A percentile compares a stretch with the other conserved stretches of the same genome.
Evolutionary conservation across 2,888 invertebrate genomes (phyloP).

Genomic region (Phanerotoma sp.): DNA sequence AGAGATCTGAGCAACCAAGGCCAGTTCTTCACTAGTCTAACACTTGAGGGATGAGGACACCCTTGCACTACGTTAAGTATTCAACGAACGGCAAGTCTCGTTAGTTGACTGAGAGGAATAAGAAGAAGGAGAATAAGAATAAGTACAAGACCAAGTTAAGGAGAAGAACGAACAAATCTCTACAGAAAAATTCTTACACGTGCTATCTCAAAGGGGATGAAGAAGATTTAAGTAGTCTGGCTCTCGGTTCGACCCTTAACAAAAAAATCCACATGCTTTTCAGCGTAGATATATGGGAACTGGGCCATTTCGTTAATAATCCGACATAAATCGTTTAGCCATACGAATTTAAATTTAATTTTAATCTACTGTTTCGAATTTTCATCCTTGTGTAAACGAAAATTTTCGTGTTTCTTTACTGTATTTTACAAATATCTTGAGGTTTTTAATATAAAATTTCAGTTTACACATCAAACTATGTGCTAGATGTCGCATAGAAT

Average conservation of each 20-base stretch:
- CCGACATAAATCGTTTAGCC: not conserved
- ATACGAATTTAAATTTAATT: constrained; percentile 3
- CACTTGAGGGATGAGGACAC: constrained; percentile 15
- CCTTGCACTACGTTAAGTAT: constrained; percentile 35
- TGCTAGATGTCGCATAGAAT: too few relatives aligned
- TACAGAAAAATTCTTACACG: constrained; percentile 40
- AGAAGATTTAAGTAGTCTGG: constrained; percentile 39
- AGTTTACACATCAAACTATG: too few relatives aligned
- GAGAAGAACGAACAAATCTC: constrained; percentile 31
- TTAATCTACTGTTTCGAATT: not conserved
- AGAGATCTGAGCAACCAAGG: constrained; percentile 48
- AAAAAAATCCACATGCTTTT: constrained; percentile 10
- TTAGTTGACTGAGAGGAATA: constrained; percentile 35
- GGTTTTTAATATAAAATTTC: too few relatives aligned
- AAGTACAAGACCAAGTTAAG: constrained; percentile 5
- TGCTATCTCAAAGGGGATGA: constrained; percentile 24
- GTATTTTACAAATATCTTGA: too few relatives aligned
- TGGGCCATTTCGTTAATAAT: not conserved
- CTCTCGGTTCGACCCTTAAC: constrained; percentile 7
- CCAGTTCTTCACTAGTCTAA: constrained; percentile 21
- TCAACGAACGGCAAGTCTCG: constrained; percentile 47
- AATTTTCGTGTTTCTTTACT: too few relatives aligned
- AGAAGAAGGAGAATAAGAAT: constrained; percentile 22
- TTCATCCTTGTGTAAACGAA: not conserved
- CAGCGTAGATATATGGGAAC: not conserved